Conservation (phyloP, 2,113 vertebrate species). For the Terrapene triunguis region DNA sequence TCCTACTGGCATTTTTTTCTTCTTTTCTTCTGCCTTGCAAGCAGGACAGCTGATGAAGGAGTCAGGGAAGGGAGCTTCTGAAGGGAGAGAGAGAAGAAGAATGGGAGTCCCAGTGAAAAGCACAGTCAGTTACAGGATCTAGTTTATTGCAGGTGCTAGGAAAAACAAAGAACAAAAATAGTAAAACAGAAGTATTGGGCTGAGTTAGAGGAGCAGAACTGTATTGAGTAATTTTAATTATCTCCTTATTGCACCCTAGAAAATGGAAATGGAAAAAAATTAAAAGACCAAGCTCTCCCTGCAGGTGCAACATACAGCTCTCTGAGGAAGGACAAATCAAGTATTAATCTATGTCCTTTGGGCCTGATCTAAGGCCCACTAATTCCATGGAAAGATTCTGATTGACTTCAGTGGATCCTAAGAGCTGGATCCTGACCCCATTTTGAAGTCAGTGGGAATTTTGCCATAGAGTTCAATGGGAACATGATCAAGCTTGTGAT, state of each 20-base stretch:
- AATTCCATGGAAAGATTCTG: conserved; percentile 34
- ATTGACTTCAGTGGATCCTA: conserved; percentile 34
- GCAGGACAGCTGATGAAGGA: not conserved
- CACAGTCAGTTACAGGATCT: not conserved
- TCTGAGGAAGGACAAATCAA: conserved; percentile 23
- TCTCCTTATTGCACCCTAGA: conserved; percentile 19
- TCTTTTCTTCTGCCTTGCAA: not conserved
- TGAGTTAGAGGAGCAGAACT: not conserved
- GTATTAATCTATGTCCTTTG: conserved; percentile 62
- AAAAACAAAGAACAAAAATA: not conserved
- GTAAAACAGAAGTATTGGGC: not conserved
- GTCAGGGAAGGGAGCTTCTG: not conserved
- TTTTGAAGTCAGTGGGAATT: conserved; percentile 60
- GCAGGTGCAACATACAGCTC: conserved; percentile 9
- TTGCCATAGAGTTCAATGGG: conserved; percentile 55
- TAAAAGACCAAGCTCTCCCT: not conserved
- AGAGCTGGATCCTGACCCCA: not conserved
- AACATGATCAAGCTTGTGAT: conserved; percentile 28
- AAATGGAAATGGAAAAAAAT: not conserved
- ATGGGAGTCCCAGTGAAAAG: not conserved
- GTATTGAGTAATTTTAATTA: conserved; percentile 8
- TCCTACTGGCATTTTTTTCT: not conserved
- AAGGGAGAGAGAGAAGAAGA: not conserved
- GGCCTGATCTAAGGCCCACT: conserved; percentile 46
- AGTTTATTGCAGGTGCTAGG: not conserved